Conservation (phyloP, 2,888 invertebrate genomes). For the Mythimna lalbum region DNA sequence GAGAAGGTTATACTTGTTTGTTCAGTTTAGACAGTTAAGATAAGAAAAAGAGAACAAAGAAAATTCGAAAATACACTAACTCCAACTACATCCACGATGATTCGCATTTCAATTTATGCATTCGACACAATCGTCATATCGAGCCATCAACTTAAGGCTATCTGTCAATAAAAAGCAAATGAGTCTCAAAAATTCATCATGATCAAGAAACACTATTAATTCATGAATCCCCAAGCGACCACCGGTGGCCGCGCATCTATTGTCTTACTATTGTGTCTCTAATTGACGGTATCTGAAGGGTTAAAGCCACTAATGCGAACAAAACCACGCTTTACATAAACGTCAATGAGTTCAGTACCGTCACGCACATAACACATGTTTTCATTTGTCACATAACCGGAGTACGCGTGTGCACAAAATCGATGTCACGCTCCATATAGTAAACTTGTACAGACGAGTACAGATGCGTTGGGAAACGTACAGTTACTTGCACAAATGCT, state of each 20-base stretch:
- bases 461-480: conserved; percentile 67
- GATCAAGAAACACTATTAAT: neutral
- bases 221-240: too few species aligned
- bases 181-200: neutral
- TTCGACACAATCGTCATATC: neutral
- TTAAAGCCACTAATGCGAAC: neutral
- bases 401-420: conserved; percentile 66
- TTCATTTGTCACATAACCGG: conserved; percentile 63
- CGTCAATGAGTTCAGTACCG: conserved; percentile 13
- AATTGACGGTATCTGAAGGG: too few species aligned
- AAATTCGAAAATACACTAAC: too few species aligned
- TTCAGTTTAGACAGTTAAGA: too few species aligned
- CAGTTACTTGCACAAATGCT: conserved; percentile 46
- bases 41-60: too few species aligned
- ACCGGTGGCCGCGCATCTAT: too few species aligned
- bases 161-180: neutral
- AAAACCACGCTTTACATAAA: conserved; percentile 35
- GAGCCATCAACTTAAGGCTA: neutral
- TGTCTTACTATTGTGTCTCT: too few species aligned
- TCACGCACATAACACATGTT: conserved; percentile 44
- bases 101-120: neutral
- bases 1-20: too few species aligned
- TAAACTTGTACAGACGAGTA: conserved; percentile 64
- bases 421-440: conserved; percentile 81
- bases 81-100: too few species aligned